phyloP scores from a whole-genome alignment of 2,888 invertebrate species.

The Plemyria rubiginata region DNA sequence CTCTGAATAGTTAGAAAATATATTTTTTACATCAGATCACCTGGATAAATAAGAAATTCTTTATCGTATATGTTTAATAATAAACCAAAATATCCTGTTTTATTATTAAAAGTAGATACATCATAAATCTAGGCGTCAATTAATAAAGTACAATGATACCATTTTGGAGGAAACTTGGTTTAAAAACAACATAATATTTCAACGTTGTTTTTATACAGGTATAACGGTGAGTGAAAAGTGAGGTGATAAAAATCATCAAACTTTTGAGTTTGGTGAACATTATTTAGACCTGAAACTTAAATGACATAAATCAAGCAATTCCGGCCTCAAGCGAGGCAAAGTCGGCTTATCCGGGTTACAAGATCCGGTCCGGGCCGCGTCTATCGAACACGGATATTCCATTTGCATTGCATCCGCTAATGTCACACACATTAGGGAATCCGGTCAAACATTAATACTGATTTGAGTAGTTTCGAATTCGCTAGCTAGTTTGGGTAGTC shows the following conservation, averaged over 20 bases:
- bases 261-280: neutral
- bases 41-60: neutral
- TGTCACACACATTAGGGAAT: slow-evolving; percentile 50
- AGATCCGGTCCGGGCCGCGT: slow-evolving; percentile 58
- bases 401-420: slow-evolving; percentile 67
- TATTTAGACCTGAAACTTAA: slow-evolving; percentile 1
- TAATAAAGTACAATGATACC: too few relatives aligned
- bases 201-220: too few relatives aligned
- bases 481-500: neutral
- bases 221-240: too few relatives aligned
- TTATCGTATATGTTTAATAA: neutral
- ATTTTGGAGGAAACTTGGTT: too few relatives aligned
- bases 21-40: neutral
- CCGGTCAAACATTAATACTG: slow-evolving; percentile 49
- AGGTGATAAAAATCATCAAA: too few relatives aligned
- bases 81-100: too few relatives aligned
- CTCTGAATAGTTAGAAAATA: neutral
- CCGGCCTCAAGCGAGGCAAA: slow-evolving; percentile 51
- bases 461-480: slow-evolving; percentile 28
- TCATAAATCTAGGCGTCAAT: too few relatives aligned
- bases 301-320: slow-evolving; percentile 46
- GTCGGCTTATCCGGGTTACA: slow-evolving; percentile 62
- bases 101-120: too few relatives aligned
- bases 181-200: too few relatives aligned
- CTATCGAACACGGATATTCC: slow-evolving; percentile 74